Conservation (phyloP, 2,113 vertebrate species). For the Odocoileus virginianus region DNA sequence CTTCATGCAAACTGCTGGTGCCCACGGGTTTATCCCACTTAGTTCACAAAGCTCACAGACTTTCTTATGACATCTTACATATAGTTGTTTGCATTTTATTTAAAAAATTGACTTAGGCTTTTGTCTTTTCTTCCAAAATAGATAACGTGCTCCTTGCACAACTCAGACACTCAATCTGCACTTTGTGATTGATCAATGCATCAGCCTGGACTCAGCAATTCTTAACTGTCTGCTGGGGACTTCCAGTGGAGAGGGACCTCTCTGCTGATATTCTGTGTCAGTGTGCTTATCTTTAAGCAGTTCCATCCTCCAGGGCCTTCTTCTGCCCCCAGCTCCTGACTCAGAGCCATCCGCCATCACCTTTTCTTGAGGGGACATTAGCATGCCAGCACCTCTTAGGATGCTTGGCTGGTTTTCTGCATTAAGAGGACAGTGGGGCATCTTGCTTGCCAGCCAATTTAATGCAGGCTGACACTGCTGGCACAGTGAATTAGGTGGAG, state of each 20-base stretch:
- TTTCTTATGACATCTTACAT: not conserved
- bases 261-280: not conserved
- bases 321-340: not conserved
- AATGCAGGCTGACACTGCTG: conserved; percentile 34
- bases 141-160: not conserved
- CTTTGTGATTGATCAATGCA: not conserved
- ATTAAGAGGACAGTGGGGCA: not conserved
- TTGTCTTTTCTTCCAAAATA: conserved; percentile 15
- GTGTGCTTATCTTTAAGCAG: not conserved
- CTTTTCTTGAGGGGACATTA: not conserved
- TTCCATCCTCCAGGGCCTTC: not conserved
- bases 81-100: not conserved
- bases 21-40: not conserved
- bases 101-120: not conserved
- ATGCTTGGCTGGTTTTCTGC: conserved; percentile 23
- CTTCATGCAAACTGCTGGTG: not conserved
- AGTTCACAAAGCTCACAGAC: not conserved
- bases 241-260: not conserved
- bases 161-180: not conserved
- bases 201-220: not conserved
- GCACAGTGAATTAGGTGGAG: conserved; percentile 39
- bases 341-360: not conserved
- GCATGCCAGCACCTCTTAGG: not conserved
- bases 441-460: conserved; percentile 32
- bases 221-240: not conserved